Evolutionary conservation across 2,797 vertebrate species (phyloP), one percentile per base, ranked within the genome.

Genomic region (Lycodopsis pacificus): DNA sequence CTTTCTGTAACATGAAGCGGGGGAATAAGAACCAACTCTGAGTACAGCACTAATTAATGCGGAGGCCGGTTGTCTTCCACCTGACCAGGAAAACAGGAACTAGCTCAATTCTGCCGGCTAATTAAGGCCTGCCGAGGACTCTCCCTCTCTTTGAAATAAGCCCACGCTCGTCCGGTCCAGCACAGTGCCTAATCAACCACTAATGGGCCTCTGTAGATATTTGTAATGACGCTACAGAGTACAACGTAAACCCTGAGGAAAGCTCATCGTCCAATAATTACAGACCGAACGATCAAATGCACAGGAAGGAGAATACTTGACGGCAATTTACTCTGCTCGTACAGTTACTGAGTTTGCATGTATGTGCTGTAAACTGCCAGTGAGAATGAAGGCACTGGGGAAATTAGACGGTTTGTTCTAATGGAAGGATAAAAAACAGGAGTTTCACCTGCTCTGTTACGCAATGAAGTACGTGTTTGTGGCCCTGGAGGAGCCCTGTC

Each of bases 161-260:
- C 86, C 87, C 84, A 83, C 83, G 13, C 82, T 80, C 83, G 79
- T 89, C 84, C 70, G 38, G 88, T 86, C 79, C 77, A 70, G 74
- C 67, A 56, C 66, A 32, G 75, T 7, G 30, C 66, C 82, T 83
- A 79, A 92, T 89, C 87, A 92, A 77, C 64, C 75, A 3, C 84
- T 89, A 91, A 92, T 85, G 84, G 84, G 85, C 82, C 85, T 92
- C 85, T 61, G 89, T 83, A 89, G 90, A 85, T 91, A 86, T 88
- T 86, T 86, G 86, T 74, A 88, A 90, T 82, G 83, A 88, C 82
- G 71, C 76, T 83, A 67, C 89, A 71, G 82, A 82, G 86, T 76
- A 71, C 70, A 78, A 76, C 76, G 65, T 27, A 62, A 79, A 87
- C 81, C 86, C 87, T 0, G 63, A 89, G 85, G 88, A 93, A 88